These are phyloP conservation scores for Callaeas wilsoni DNA, from an alignment of 2,113 vertebrate genomes.

Conservation along the genomic window DNA sequence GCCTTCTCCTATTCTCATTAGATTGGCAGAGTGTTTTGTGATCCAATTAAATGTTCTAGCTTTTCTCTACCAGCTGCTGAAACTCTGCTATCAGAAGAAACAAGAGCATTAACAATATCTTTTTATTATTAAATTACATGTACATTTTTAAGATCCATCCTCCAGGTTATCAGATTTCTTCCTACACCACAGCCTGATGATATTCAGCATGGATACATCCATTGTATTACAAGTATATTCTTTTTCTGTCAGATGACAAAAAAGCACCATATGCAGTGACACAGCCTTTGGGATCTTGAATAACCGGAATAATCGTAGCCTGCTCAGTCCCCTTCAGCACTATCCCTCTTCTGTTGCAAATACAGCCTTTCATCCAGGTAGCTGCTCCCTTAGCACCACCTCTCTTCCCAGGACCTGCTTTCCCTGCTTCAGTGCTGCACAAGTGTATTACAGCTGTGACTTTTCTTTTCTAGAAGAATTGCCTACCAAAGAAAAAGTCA, in stretches of 20 bases:
- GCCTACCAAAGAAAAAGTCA: background rate
- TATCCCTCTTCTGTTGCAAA: background rate
- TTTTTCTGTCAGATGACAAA: background rate
- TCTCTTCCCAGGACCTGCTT: background rate
- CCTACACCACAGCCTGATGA: background rate
- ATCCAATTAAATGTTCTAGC: rapidly evolving
- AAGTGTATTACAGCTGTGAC: background rate
- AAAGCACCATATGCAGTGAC: background rate
- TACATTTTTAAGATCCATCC: background rate
- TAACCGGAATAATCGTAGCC: background rate
- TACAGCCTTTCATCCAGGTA: background rate
- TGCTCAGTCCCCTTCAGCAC: background rate
- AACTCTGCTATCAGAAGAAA: background rate
- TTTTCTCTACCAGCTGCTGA: background rate
- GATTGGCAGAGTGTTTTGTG: background rate
- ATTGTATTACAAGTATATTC: rapidly evolving
- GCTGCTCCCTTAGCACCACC: background rate
- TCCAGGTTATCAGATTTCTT: background rate
- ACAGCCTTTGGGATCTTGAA: background rate
- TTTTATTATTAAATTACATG: background rate
- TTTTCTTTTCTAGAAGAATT: background rate
- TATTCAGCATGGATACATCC: rapidly evolving
- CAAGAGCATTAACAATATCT: background rate
- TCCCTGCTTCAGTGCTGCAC: background rate
- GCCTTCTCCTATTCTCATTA: background rate